phyloP scores from a whole-genome alignment of 1,140 invertebrate genomes.

The Pectinophora gossypiella region DNA sequence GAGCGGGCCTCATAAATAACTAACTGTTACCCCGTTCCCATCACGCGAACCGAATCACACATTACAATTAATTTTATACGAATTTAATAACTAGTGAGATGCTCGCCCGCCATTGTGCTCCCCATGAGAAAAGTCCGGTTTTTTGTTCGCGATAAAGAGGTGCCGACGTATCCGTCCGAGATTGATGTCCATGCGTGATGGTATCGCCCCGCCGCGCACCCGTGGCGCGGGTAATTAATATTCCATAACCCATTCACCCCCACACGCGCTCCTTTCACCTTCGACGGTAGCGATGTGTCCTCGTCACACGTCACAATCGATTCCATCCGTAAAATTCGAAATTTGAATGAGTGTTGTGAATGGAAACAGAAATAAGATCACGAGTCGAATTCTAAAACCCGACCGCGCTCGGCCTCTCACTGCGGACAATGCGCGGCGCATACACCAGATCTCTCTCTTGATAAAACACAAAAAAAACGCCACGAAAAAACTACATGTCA shows the following conservation, averaged over 20 bases:
- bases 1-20: constrained; percentile 32
- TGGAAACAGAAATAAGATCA: constrained; percentile 63
- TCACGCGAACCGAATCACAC: constrained; percentile 68
- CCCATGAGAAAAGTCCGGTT: constrained; percentile 66
- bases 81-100: constrained; percentile 73
- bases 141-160: constrained; percentile 66
- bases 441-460: constrained; percentile 62
- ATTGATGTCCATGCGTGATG: constrained; percentile 62
- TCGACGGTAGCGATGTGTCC: constrained; percentile 51
- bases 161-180: constrained; percentile 63
- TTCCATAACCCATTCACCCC: constrained; percentile 65
- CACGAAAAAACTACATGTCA: constrained; percentile 70
- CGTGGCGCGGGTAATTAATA: constrained; percentile 56
- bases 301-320: constrained; percentile 62
- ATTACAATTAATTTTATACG: constrained; percentile 74
- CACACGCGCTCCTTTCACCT: background rate
- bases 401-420: constrained; percentile 24
- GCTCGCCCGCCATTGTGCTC: constrained; percentile 55
- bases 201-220: constrained; percentile 54
- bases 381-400: constrained; percentile 39
- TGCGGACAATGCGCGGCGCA: constrained; percentile 55
- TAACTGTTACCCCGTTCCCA: constrained; percentile 61
- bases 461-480: constrained; percentile 64
- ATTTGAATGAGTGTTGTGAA: constrained; percentile 67
- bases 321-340: constrained; percentile 59